Evolutionary conservation across 2,113 vertebrate genomes (phyloP), one percentile per base, ranked within the genome.

Genomic region (Apeltes quadracus): DNA sequence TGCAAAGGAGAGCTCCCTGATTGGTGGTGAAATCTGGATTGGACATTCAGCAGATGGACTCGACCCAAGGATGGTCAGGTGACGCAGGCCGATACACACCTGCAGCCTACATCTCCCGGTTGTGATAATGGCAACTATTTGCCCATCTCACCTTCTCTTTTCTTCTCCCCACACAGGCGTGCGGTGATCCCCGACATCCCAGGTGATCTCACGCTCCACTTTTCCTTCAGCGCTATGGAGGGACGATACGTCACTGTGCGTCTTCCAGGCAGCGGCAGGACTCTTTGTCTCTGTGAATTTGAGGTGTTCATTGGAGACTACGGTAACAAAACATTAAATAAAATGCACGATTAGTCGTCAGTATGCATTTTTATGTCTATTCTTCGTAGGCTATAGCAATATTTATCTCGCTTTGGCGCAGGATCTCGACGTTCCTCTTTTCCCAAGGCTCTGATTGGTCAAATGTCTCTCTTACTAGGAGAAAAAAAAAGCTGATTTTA

Each of bases 11-110:
- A 9, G 27, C 29, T 29, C 7, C 2, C 38, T 77, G 34, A 12
- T 70, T 25, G 82, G 82, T 50, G 55, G 23, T 1, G 69, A 77
- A 46, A 66, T 84, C 41, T 84, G 73, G 73, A 73, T 81, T 8
- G 61, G 55, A 50, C 51, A 16, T 7, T 57, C 76, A 6, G 0
- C 1, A 6, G n/a, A 69, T 2, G 1, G 4, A 16, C n/a, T 22
- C 10, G 22, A 32, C 46, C 16, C 1, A 22, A 50, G 7, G 1
- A 18, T 3, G 0, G 4, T 23, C 55, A 81, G 78, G 82, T 84
- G 36, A 59, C 22, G 14, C 29, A 29, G 9, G 9, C 18, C 12
- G 12, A 56, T 32, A 7, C 32, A 7, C 12, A 23, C 32, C 2
- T 12, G 14, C 1, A 15, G 11, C 43, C 41, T 27, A 32, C 44